Percentiles rank a stretch among this genome's conserved stretches.
phyloP scores from a whole-genome alignment of 92 coral and sea anemone genomes.

The Ricordea florida region DNA sequence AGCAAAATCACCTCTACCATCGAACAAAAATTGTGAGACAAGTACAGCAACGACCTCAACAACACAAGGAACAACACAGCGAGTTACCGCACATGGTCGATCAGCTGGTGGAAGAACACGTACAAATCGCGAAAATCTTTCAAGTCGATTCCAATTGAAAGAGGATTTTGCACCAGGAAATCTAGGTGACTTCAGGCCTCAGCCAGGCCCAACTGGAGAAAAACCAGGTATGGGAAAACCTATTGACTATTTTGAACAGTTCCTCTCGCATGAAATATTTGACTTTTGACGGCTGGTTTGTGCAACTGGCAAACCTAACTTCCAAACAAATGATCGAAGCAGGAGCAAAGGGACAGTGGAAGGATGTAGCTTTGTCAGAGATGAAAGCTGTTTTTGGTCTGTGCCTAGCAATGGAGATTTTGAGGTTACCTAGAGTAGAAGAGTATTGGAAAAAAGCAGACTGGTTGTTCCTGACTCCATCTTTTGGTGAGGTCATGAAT shows the following conservation, averaged over 20 bases:
- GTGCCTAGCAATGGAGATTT: neutral
- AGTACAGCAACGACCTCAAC: too few species aligned
- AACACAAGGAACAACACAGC: too few species aligned
- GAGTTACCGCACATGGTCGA: too few species aligned
- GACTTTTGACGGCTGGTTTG: neutral
- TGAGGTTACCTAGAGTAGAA: neutral
- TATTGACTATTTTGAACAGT: conserved; percentile 3
- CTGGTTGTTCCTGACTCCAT: neutral
- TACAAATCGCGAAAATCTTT: too few species aligned
- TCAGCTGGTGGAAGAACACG: too few species aligned
- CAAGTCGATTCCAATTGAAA: too few species aligned
- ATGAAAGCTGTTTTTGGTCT: neutral
- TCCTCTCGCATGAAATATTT: neutral
- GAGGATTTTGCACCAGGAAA: neutral
- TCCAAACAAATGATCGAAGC: neutral
- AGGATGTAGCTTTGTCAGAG: neutral
- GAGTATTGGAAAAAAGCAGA: neutral
- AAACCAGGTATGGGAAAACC: neutral
- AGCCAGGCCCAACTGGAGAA: neutral
- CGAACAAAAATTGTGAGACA: too few species aligned
- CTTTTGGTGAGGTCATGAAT: neutral
- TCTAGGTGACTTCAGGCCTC: neutral
- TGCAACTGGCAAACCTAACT: conserved; percentile 3
- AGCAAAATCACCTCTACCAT: too few species aligned
- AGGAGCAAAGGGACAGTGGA: neutral